Base-by-base conservation (phyloP, 1,140 invertebrate species). In the Drosophila elegans region DNA sequence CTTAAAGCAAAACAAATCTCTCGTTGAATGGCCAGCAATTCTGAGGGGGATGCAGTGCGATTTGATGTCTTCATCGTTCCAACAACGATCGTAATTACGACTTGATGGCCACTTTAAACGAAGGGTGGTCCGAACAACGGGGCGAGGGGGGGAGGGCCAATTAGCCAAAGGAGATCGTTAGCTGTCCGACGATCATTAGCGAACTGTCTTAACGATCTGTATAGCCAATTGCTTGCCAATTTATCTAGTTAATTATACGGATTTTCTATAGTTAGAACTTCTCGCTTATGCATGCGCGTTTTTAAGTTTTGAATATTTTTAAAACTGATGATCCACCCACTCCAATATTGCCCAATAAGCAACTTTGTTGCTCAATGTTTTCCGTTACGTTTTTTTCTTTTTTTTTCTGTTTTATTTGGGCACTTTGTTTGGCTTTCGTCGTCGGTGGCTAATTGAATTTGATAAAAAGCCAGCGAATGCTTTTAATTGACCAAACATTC, bases 401-500 rank as follows among this genome's bases (percentile, higher is more conserved):
- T 25, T 46, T 12, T 12, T 12, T 46, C 25, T 11, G 12, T 5
- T n/a, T n/a, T n/a, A 29, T n/a, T 34, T 32, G 27, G 25, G 13
- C 42, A 34, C 10, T 51, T 51, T 13, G 29, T 51, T 32, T 16
- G 27, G 25, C 3, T 21, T 27, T 44, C 36, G 57, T 63, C 49
- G 62, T 63, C 32, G 56, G 16, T 21, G 16, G 29, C 79, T 84
- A 81, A 84, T 84, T 84, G 81, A 84, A 81, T 82, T 82, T 82
- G 79, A 82, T 82, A 82, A 82, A 77, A 48, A 48, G 63, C 54
- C 68, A 63, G 62, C 69, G 69, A 63, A 44, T 74, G 67, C 73
- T 80, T 80, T 80, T 80, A 81, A 81, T 81, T 81, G 79, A 74
- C 57, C 73, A 73, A 80, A 66, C 73, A 76, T 63, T 68, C 67